Conservation (phyloP, 2,888 invertebrate genomes). For the Plebejus melissa region DNA sequence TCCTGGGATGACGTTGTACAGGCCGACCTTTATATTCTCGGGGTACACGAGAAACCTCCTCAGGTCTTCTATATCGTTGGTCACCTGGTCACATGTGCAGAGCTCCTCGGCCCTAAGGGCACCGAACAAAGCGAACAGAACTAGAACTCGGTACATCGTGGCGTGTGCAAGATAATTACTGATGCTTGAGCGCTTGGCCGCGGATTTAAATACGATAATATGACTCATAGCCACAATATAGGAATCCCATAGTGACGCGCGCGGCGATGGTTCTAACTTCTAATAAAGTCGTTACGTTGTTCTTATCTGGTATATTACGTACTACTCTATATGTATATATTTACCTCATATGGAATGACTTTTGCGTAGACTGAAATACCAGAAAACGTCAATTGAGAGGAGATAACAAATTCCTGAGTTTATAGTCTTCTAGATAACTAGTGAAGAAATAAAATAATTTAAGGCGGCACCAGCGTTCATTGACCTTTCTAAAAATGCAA, state of each 20-base stretch:
- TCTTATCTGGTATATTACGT: background rate
- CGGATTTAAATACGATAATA: background rate
- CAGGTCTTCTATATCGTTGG: constrained; percentile 34
- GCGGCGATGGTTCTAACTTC: background rate
- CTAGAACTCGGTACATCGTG: constrained; percentile 26
- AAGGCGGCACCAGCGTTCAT: no score
- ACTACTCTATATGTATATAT: background rate
- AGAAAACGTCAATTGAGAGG: no score
- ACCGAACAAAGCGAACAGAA: constrained; percentile 27
- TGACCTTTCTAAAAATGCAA: no score
- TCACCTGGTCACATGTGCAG: constrained; percentile 37
- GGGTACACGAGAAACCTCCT: constrained; percentile 35
- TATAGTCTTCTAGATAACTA: no score
- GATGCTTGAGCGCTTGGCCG: background rate
- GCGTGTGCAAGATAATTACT: background rate
- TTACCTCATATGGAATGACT: background rate
- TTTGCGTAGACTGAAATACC: no score
- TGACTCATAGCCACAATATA: background rate
- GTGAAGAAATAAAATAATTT: no score
- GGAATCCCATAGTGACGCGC: background rate
- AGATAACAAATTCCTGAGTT: no score
- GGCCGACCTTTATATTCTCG: constrained; percentile 23
- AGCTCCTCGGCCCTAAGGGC: constrained; percentile 30
- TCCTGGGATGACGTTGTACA: constrained; percentile 38
- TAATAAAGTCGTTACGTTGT: background rate